These are phyloP conservation scores for Halictus rubicundus DNA, from an alignment of 1,140 invertebrate genomes.

Conservation along the genomic window DNA sequence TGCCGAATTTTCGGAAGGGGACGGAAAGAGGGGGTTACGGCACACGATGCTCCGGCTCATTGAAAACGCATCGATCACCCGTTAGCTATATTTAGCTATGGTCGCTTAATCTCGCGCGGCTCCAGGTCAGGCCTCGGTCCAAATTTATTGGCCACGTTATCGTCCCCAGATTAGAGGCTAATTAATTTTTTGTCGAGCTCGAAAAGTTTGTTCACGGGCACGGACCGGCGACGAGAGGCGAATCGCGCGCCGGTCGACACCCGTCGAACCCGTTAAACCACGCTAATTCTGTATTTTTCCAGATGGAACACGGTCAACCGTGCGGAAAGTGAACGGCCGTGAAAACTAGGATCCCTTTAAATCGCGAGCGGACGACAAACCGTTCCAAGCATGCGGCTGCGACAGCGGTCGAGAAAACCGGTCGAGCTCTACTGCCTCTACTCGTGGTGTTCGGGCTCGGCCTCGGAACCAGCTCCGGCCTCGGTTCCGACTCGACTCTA, in stretches of 20 bases:
- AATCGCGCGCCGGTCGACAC: too few species aligned
- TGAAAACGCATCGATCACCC: background rate
- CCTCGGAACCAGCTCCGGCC: background rate
- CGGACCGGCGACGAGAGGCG: too few species aligned
- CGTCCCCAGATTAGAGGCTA: background rate
- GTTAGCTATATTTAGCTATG: background rate
- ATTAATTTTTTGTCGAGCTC: background rate
- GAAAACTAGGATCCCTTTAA: conserved; percentile 33
- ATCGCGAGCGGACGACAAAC: background rate
- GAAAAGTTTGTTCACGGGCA: background rate
- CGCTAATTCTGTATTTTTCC: conserved; percentile 6
- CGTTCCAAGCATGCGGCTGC: background rate
- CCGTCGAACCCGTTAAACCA: too few species aligned
- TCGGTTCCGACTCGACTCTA: background rate
- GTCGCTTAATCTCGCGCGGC: background rate
- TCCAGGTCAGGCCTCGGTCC: too few species aligned
- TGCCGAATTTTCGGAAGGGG: background rate
- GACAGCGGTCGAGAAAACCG: conserved; percentile 23
- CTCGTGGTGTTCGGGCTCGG: background rate
- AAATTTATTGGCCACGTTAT: background rate
- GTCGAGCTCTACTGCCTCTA: background rate
- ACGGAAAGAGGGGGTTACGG: background rate
- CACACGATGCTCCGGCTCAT: too few species aligned
- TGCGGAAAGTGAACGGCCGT: conserved; percentile 23
- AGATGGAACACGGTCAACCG: background rate